These are phyloP conservation scores for Propithecus deckenii DNA, from an alignment of 2,797 vertebrate genomes.

Conservation along the genomic window DNA sequence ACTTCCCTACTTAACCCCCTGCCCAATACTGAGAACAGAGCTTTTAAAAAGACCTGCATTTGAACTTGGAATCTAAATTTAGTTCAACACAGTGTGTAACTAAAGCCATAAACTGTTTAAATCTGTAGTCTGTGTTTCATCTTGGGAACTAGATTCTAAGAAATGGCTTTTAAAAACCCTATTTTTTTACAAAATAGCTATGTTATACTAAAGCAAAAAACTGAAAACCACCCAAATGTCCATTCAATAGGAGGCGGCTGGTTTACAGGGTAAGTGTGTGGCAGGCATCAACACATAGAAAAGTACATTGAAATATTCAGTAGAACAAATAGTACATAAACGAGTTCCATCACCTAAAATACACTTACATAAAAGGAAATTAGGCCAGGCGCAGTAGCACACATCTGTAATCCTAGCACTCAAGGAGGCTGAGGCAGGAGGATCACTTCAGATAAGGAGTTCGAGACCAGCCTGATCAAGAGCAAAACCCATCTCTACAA, in stretches of 20 bases:
- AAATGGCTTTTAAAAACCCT: neutral
- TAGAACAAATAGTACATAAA: neutral
- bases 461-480: too few relatives aligned
- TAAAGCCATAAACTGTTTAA: neutral
- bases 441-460: too few relatives aligned
- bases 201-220: conserved; percentile 4
- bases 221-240: neutral
- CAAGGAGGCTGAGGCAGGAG: too few relatives aligned
- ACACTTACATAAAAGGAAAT: neutral
- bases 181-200: neutral
- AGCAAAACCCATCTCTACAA: too few relatives aligned
- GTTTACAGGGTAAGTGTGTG: neutral
- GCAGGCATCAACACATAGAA: neutral
- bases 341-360: neutral
- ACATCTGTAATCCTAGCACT: too few relatives aligned
- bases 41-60: neutral
- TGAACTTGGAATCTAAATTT: conserved; percentile 3
- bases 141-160: neutral
- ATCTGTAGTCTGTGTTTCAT: neutral
- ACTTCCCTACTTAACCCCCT: too few relatives aligned
- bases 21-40: neutral
- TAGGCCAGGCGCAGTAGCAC: too few relatives aligned
- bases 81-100: neutral
- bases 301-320: neutral
- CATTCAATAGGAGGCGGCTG: neutral